These are phyloP conservation scores for Halictus ligatus DNA, from an alignment of 2,888 invertebrate species.

Conservation along the genomic window DNA sequence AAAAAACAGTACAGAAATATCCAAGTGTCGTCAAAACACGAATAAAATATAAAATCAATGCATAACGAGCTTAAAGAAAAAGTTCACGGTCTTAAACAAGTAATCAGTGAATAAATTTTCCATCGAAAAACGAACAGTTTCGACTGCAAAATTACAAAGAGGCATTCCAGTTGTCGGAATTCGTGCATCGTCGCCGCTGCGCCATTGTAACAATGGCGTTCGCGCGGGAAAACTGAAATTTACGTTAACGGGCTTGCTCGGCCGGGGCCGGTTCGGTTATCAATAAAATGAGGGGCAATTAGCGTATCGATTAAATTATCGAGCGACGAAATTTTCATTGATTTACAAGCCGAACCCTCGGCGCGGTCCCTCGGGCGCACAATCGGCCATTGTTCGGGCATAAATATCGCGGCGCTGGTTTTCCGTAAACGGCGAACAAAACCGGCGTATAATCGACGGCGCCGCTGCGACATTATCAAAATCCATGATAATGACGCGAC, in stretches of 20 bases:
- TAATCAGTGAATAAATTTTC: too few species aligned
- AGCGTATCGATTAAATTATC: conserved; percentile 61
- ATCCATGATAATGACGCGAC: conserved; percentile 69
- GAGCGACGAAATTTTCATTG: conserved; percentile 53
- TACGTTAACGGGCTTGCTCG: background rate
- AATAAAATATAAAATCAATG: too few species aligned
- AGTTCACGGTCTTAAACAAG: too few species aligned
- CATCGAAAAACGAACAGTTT: too few species aligned
- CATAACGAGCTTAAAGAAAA: too few species aligned
- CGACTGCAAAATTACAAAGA: too few species aligned
- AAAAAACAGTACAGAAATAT: too few species aligned
- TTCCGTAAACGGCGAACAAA: conserved; percentile 35
- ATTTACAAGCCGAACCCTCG: conserved; percentile 27
- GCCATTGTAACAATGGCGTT: background rate
- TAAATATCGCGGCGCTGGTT: conserved; percentile 51
- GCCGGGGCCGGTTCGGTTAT: conserved; percentile 28
- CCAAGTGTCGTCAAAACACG: too few species aligned
- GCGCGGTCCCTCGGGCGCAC: conserved; percentile 1
- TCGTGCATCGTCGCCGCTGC: background rate
- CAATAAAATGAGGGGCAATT: conserved; percentile 57
- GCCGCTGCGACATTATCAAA: conserved; percentile 58
- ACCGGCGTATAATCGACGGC: conserved; percentile 48
- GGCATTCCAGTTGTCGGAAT: background rate
- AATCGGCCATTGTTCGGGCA: conserved; percentile 35
- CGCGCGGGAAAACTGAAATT: conserved; percentile 7